Evolutionary conservation across 2,888 invertebrate genomes (phyloP), one percentile per base, ranked within the genome.

Genomic region (Cataglyphis livida): DNA sequence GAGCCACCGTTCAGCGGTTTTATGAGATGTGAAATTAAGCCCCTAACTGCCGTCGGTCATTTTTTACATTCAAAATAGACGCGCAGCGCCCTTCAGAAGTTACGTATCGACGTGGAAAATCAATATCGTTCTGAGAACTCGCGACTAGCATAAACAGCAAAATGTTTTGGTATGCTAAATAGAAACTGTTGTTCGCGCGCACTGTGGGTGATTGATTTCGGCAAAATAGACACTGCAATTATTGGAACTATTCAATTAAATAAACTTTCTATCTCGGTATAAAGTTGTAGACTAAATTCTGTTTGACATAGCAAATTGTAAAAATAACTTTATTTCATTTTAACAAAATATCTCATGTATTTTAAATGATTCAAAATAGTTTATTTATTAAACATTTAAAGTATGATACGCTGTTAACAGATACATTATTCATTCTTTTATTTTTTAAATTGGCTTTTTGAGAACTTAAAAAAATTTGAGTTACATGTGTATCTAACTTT

Each of bases 1-100:
- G 73, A 71, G 78, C 81, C 79, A 68, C 81, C 83, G 88, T 85
- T 87, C 87, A 70, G 64, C 85, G 83, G 82, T 87, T 89, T 90
- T 86, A 89, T 89, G 90, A 84, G 85, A 87, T 87, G 89, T 87
- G 87, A 90, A 90, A 90, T 90, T 90, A 90, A 90, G 85, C 86
- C 75, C 65, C 83, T 78, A 83, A 85, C 87, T 79, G 83, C 59
- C 78, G 59, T 44, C 66, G 59, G 66, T 62, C 65, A 44, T 66
- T 48, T 28, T 38, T 84, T 84, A 78, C 87, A 79, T 81, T 61
- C 66, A 61, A 89, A 87, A 87, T 87, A 85, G 66, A 70, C 70
- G 57, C 41, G 35, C 70, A 73, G 54, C 41, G 62, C 25, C 57
- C 81, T 15, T 32, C 41, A 62, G 65, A 83, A 83, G 57, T 51